Evolutionary conservation across 2,797 vertebrate species (phyloP), one percentile per base, ranked within the genome.

Genomic region (Fistularia commersonii): DNA sequence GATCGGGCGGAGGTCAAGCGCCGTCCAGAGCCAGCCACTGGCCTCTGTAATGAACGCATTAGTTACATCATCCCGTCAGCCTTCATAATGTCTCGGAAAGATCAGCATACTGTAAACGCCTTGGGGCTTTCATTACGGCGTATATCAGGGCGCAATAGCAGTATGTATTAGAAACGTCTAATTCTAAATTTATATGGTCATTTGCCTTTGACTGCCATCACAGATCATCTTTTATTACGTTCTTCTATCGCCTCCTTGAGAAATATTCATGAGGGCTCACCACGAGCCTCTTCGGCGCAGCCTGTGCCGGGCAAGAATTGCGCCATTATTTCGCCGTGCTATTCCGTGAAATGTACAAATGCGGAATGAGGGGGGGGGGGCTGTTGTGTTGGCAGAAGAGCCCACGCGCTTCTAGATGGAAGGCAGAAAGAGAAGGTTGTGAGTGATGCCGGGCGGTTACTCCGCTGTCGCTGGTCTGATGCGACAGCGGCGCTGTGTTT

Each of bases 1-100:
- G 41, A 61, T 54, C 53, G 34, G 70, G 8, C 48, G 23, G 50
- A 58, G 71, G 69, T 78, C 62, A 79, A 76, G 38, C 23, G 38
- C 42, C 67, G 59, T 65, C 67, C 41, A 33, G 14, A 7, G 41
- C 43, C 23, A 63, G 57, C 51, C 33, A 61, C 65, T 44, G 53
- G 62, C 53, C 36, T 66, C 52, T 0, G 53, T 40, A 63, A 69
- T 56, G 49, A 61, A 5, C 48, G n/a, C 37, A 47, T 60, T 59
- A 45, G 51, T 69, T 63, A 58, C 56, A 69, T 78, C 54, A 64
- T 11, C 12, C 6, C 41, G n/a, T 46, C 45, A 52, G 38, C 53
- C 15, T 56, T 52, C 0, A 48, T 42, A 39, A 63, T 35, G 13
- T 51, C 48, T 47, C 34, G 1, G 34, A 41, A 60, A 46, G 7